These are phyloP conservation scores for Magallana nippona DNA, from an alignment of 2,888 invertebrate species.

Conservation along the genomic window DNA sequence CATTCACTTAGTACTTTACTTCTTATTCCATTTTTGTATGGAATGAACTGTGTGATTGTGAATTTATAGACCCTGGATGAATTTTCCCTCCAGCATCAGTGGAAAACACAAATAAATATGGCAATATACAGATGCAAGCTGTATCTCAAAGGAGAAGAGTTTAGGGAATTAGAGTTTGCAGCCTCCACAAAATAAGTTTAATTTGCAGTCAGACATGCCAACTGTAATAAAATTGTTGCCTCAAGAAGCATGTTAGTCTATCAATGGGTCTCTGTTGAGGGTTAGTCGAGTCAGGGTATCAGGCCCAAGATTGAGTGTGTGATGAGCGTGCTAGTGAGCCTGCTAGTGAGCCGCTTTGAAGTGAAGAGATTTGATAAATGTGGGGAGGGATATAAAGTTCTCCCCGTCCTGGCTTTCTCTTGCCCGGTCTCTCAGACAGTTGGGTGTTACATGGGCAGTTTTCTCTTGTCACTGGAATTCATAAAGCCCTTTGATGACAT, in stretches of 20 bases:
- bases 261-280: not conserved
- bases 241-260: not conserved
- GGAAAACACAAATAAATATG: too few relatives aligned
- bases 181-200: too few relatives aligned
- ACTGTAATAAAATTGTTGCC: not conserved
- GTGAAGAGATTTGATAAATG: slow-evolving; percentile 26
- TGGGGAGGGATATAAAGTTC: slow-evolving; percentile 14
- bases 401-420: not conserved
- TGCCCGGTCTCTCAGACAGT: not conserved
- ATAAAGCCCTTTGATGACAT: slow-evolving; percentile 16
- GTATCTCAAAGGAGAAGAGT: too few relatives aligned
- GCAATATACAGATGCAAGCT: too few relatives aligned
- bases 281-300: not conserved
- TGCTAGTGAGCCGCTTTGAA: slow-evolving; percentile 3
- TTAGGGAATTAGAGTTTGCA: too few relatives aligned
- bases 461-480: slow-evolving; percentile 14
- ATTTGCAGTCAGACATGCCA: not conserved
- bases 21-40: too few relatives aligned
- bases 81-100: too few relatives aligned
- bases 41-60: too few relatives aligned
- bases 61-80: too few relatives aligned
- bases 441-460: not conserved
- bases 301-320: slow-evolving; percentile 2
- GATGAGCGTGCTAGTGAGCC: not conserved
- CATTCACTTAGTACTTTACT: too few relatives aligned